Conservation (phyloP, 2,888 invertebrate species). For the Macrosoma leucophasiata region DNA sequence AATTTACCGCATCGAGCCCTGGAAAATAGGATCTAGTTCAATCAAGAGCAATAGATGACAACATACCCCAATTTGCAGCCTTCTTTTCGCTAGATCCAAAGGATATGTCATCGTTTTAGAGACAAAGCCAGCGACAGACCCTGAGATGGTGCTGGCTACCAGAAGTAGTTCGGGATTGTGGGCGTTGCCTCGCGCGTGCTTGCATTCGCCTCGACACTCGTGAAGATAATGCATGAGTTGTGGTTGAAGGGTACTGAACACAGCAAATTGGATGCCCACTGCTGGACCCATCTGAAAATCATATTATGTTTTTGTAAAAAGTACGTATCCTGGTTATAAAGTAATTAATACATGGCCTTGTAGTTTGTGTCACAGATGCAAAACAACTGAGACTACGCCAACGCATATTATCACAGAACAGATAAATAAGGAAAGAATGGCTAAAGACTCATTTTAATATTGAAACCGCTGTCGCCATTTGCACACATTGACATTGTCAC, state of each 20-base stretch:
- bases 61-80: slow-evolving; percentile 86
- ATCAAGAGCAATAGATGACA: neutral
- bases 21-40: too few relatives aligned
- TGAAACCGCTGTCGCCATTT: too few relatives aligned
- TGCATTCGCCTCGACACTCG: slow-evolving; percentile 22
- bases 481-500: too few relatives aligned
- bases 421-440: too few relatives aligned
- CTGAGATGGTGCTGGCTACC: slow-evolving; percentile 70
- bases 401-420: too few relatives aligned
- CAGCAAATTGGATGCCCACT: slow-evolving; percentile 51
- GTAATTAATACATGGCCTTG: too few relatives aligned
- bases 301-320: too few relatives aligned
- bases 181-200: slow-evolving; percentile 19
- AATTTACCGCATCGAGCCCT: too few relatives aligned
- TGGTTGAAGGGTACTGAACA: slow-evolving; percentile 48
- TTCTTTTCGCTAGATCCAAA: slow-evolving; percentile 88
- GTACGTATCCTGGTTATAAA: too few relatives aligned
- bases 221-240: slow-evolving; percentile 31
- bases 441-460: too few relatives aligned
- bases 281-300: slow-evolving; percentile 55
- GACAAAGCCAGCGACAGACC: slow-evolving; percentile 82
- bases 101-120: slow-evolving; percentile 91
- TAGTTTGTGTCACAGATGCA: too few relatives aligned
- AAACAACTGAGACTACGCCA: too few relatives aligned
- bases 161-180: slow-evolving; percentile 38